Conservation (phyloP, 1,140 invertebrate genomes). For the Drosophila albomicans region DNA sequence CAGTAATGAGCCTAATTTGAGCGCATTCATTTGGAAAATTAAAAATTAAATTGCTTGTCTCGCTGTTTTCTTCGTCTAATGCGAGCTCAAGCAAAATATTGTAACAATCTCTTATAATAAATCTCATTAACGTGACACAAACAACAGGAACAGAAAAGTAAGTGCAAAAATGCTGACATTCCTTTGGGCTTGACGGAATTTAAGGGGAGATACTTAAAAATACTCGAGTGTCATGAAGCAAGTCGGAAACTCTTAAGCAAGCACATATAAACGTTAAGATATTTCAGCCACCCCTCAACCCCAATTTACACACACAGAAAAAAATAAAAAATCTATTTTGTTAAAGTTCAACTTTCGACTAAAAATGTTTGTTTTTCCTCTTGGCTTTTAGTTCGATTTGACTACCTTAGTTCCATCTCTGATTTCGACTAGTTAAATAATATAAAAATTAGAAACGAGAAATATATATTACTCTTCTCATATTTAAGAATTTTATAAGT, state of each 20-base stretch:
- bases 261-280: too few species aligned
- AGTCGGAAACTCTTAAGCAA: neutral
- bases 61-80: constrained; percentile 42
- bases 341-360: too few species aligned
- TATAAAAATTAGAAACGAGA: too few species aligned
- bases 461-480: too few species aligned
- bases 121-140: constrained; percentile 69
- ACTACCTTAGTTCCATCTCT: too few species aligned
- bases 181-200: constrained; percentile 17
- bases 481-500: too few species aligned
- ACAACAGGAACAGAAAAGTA: constrained; percentile 39
- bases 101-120: constrained; percentile 71
- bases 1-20: constrained; percentile 79
- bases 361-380: too few species aligned
- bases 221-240: neutral
- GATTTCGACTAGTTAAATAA: too few species aligned
- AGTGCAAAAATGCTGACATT: constrained; percentile 37
- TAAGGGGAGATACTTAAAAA: constrained; percentile 6
- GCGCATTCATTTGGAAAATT: constrained; percentile 82
- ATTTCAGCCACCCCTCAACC: too few species aligned
- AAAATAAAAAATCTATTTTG: too few species aligned
- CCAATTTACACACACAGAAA: too few species aligned
- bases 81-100: constrained; percentile 55
- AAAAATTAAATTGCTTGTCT: constrained; percentile 84
- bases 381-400: too few species aligned